These are phyloP conservation scores for Rotaria socialis DNA, from an alignment of 2,888 invertebrate genomes.

Conservation along the genomic window DNA sequence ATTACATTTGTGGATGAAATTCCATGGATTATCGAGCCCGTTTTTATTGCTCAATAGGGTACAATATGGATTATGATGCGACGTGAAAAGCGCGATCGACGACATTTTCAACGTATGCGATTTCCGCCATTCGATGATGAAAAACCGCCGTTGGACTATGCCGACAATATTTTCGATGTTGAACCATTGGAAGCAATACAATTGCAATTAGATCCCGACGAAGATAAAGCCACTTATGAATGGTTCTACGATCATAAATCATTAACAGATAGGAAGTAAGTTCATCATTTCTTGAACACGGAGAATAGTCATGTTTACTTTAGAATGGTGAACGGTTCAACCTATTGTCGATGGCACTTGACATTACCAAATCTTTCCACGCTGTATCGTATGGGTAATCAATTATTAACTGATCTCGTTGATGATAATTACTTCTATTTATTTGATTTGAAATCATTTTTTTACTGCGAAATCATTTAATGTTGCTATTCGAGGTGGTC, in stretches of 20 bases:
- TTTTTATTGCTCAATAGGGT: slow-evolving; percentile 99
- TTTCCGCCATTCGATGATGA: slow-evolving; percentile 99
- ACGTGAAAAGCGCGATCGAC: slow-evolving; percentile 87
- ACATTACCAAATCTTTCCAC: slow-evolving; percentile 94
- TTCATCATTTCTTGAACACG: no score
- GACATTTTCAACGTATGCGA: slow-evolving; percentile 97
- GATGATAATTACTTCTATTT: slow-evolving; percentile 98
- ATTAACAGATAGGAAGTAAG: slow-evolving; percentile 63
- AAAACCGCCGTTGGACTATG: slow-evolving; percentile 97
- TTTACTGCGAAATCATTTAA: slow-evolving; percentile 98
- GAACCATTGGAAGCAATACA: slow-evolving; percentile 72
- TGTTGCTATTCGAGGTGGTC: slow-evolving; percentile 98
- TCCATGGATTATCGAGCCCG: slow-evolving; percentile 97
- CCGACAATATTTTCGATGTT: slow-evolving; percentile 96
- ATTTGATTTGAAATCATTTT: slow-evolving; percentile 95
- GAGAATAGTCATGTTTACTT: no score
- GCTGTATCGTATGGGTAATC: slow-evolving; percentile 91
- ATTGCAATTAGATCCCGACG: slow-evolving; percentile 81
- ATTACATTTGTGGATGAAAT: slow-evolving; percentile 99
- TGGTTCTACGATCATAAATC: slow-evolving; percentile 99
- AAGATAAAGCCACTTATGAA: slow-evolving; percentile 69
- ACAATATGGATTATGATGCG: slow-evolving; percentile 99
- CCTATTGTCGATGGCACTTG: slow-evolving; percentile 92
- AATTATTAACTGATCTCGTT: slow-evolving; percentile 89
- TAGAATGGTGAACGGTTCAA: slow-evolving; percentile 82